phyloP scores from a whole-genome alignment of 2,888 invertebrate genomes.

The Conops quadrifasciatus region DNA sequence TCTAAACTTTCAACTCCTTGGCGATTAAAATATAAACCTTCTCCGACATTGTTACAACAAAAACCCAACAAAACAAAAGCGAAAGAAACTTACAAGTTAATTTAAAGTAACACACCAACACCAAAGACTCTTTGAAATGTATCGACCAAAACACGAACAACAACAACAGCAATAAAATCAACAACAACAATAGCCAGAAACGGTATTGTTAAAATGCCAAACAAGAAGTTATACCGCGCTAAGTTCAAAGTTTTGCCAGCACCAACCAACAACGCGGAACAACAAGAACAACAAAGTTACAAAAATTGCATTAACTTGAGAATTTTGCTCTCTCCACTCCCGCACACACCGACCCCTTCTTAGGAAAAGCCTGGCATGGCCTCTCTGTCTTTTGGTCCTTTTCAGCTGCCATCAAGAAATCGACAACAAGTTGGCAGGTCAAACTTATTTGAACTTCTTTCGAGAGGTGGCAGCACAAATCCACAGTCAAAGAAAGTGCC shows the following conservation, averaged over 20 bases:
- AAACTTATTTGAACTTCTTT: slow-evolving; percentile 33
- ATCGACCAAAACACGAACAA: slow-evolving; percentile 6
- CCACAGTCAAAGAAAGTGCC: slow-evolving; percentile 8
- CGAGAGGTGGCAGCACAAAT: not conserved
- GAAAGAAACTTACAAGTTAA: slow-evolving; percentile 25
- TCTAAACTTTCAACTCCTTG: slow-evolving; percentile 14
- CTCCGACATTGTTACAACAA: slow-evolving; percentile 2
- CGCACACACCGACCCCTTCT: not conserved
- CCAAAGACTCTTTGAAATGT: slow-evolving; percentile 9
- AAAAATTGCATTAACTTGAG: slow-evolving; percentile 31
- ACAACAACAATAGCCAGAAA: not conserved
- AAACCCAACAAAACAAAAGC: slow-evolving; percentile 11
- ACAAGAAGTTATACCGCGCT: slow-evolving; percentile 29
- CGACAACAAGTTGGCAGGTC: slow-evolving; percentile 20
- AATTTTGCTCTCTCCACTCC: not conserved
- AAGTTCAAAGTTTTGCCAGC: slow-evolving; percentile 27
- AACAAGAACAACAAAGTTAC: slow-evolving; percentile 16
- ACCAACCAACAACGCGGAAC: slow-evolving; percentile 16
- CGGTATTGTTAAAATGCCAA: slow-evolving; percentile 28
- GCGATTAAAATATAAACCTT: slow-evolving; percentile 10
- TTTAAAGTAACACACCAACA: slow-evolving; percentile 28
- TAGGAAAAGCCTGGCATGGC: not conserved
- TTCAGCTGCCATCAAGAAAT: slow-evolving; percentile 4
- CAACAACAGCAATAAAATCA: slow-evolving; percentile 20
- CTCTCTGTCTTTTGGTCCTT: no score